Evolutionary conservation across 2,888 invertebrate species (phyloP), one percentile per base, ranked within the genome.

Genomic region (Lasioglossum oenotherae): DNA sequence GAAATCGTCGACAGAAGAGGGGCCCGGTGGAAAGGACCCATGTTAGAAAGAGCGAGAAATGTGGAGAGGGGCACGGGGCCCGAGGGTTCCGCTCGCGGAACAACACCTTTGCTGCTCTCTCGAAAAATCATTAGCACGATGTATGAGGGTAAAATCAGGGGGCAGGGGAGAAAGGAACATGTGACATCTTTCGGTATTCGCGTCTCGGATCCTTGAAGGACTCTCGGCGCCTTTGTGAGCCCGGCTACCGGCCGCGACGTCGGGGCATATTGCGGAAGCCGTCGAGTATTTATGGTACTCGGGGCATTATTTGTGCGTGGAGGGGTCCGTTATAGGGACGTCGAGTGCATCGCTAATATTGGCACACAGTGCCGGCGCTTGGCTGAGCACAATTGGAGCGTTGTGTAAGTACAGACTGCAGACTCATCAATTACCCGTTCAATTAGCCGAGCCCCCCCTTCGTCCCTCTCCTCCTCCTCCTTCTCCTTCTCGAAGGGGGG

Each of bases 301-400:
- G 90, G 91, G 91, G 92, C 93, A 93, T 93, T 93, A 93, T 93
- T 93, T 92, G 93, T 93, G 93, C 93, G 91, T 90, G 80, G 86
- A 91, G 91, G 90, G 89, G 87, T 92, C 92, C 93, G 92, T 92
- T 92, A 93, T 93, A 92, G 92, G 92, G 91, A 93, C 90, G 92
- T 93, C 93, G 93, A 93, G 93, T 93, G 93, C 93, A 93, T 93
- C 92, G 93, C 93, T 93, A 93, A 93, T 93, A 93, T 93, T 93
- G 93, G 93, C 93, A 90, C 85, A 86, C 88, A 89, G 87, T 89
- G 91, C 90, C 90, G 92, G 91, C 91, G 93, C 93, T 93, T 91
- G 90, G 92, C 90, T 91, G 93, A 92, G 93, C 93, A 93, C 93
- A 93, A 93, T 93, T 93, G 93, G 93, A 93, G 93, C 93, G 93